These are phyloP conservation scores for Guaruba guarouba DNA, from an alignment of 2,113 vertebrate species.

Conservation along the genomic window DNA sequence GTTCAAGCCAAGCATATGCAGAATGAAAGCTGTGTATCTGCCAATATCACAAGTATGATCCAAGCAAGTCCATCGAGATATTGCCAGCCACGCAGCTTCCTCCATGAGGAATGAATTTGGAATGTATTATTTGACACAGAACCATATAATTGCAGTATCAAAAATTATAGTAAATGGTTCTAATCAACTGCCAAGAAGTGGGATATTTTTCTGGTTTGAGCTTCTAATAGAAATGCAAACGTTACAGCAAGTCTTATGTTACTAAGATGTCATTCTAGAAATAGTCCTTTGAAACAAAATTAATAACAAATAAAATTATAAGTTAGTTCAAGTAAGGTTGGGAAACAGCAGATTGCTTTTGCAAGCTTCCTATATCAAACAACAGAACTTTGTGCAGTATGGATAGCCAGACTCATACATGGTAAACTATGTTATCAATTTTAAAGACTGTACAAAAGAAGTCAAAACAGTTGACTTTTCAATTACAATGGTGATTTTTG, in stretches of 20 bases:
- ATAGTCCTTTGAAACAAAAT: background rate
- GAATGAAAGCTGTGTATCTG: conserved; percentile 57
- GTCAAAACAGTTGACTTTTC: background rate
- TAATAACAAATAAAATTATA: background rate
- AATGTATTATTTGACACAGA: conserved; percentile 51
- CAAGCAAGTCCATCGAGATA: background rate
- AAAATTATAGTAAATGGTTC: conserved; percentile 48
- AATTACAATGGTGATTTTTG: background rate
- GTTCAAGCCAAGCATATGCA: conserved; percentile 38
- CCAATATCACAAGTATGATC: conserved; percentile 38
- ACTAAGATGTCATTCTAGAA: background rate
- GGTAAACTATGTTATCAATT: background rate
- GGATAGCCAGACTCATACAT: background rate
- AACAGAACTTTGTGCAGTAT: background rate
- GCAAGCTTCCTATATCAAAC: background rate
- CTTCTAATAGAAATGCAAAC: conserved; percentile 39
- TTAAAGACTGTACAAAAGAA: background rate
- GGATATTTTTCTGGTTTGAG: conserved; percentile 49
- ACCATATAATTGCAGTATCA: conserved; percentile 53
- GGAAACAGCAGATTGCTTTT: background rate
- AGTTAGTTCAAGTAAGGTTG: background rate
- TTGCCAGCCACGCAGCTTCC: conserved; percentile 29
- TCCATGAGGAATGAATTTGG: conserved; percentile 48
- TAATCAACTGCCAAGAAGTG: conserved; percentile 63
- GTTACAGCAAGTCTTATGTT: conserved; percentile 1